phyloP scores from a whole-genome alignment of 2,888 invertebrate genomes.

The Dryocosmus kuriphilus region DNA sequence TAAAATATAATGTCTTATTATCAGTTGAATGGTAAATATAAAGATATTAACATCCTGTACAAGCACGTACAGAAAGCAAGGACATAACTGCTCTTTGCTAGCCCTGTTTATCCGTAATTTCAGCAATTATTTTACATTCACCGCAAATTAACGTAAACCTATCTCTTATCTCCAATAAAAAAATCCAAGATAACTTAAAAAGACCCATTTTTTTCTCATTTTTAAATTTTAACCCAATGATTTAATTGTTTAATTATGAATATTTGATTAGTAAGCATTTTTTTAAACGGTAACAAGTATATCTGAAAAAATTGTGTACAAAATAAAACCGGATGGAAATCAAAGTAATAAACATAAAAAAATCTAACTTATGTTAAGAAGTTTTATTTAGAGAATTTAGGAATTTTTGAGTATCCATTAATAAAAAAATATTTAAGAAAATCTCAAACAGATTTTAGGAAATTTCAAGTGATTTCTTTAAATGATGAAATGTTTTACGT shows the following conservation, averaged over 20 bases:
- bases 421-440: no score
- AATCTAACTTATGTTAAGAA: not conserved
- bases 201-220: not conserved
- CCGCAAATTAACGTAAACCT: not conserved
- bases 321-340: no score
- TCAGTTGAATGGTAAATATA: slow-evolving; percentile 33
- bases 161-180: not conserved
- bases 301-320: no score
- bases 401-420: no score
- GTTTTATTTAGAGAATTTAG: not conserved
- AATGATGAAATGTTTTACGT: no score
- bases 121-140: not conserved
- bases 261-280: no score
- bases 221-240: not conserved
- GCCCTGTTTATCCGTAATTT: slow-evolving; percentile 1
- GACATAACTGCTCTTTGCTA: slow-evolving; percentile 10
- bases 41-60: slow-evolving; percentile 32
- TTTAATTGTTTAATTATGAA: no score
- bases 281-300: no score
- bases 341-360: no score
- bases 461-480: no score
- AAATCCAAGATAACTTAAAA: not conserved
- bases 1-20: slow-evolving; percentile 25
- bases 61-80: slow-evolving; percentile 29
- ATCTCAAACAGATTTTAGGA: no score